Evolutionary conservation across 2,113 vertebrate species (phyloP).

Genomic region (Eublepharis macularius): DNA sequence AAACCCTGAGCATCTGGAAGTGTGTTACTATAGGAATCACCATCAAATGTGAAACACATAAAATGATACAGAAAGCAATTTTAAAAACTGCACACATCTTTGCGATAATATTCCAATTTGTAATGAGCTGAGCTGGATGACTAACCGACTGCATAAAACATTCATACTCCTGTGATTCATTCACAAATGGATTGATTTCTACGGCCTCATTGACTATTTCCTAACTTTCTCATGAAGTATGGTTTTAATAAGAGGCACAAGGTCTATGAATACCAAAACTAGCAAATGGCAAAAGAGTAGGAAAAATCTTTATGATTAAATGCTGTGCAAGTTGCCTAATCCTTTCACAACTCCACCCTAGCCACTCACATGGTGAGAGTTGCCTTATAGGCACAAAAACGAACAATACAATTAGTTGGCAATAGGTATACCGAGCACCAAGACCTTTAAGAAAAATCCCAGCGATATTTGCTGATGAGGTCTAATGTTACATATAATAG

Average conservation of each 20-base stretch:
- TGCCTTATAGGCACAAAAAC: neutral
- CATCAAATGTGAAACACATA: constrained; percentile 22
- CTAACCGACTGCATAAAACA: constrained; percentile 26
- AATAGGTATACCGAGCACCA: neutral
- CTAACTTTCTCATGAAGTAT: constrained; percentile 34
- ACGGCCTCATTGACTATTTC: neutral
- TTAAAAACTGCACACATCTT: constrained; percentile 1
- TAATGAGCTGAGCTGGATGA: constrained; percentile 13
- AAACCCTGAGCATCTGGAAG: constrained; percentile 10
- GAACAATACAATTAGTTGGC: neutral
- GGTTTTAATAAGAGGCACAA: constrained; percentile 35
- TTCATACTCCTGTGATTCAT: neutral
- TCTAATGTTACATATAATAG: neutral
- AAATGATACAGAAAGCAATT: constrained; percentile 27
- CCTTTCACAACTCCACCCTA: neutral
- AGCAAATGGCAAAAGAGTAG: neutral
- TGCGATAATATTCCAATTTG: constrained; percentile 32
- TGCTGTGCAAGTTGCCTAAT: neutral
- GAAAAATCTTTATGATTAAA: neutral
- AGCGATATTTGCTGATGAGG: neutral
- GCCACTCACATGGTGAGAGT: neutral
- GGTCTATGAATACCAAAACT: neutral
- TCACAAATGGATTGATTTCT: constrained; percentile 31
- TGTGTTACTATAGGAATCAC: constrained; percentile 34
- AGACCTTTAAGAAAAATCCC: neutral